A percentile compares a stretch with the other conserved stretches of the same genome.
Conservation (phyloP, 2,888 invertebrate genomes). For the Arctia plantaginis region DNA sequence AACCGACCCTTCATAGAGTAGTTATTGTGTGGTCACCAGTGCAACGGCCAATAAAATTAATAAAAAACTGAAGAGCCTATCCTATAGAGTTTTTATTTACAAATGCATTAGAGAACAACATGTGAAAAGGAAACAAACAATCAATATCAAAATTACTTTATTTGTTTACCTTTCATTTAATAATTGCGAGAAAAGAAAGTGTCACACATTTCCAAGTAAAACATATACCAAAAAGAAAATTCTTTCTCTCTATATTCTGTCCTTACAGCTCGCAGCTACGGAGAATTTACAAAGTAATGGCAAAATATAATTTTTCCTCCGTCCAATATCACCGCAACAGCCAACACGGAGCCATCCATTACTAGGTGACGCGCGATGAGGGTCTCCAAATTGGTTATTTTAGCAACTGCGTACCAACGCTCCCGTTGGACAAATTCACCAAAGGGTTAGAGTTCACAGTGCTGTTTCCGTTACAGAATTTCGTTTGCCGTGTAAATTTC, state of each 20-base stretch:
- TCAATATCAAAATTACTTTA: neutral
- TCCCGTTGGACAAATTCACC: slow-evolving; percentile 51
- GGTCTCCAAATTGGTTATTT: slow-evolving; percentile 70
- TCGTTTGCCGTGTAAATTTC: slow-evolving; percentile 17
- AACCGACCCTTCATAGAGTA: slow-evolving; percentile 73
- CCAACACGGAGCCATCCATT: slow-evolving; percentile 63
- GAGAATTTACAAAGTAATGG: slow-evolving; percentile 43
- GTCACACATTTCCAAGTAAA: neutral
- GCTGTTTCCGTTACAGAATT: slow-evolving; percentile 23
- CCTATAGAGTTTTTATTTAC: neutral
- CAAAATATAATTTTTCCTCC: slow-evolving; percentile 52
- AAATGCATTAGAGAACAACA: neutral
- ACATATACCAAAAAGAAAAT: slow-evolving; percentile 22
- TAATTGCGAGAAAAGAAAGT: neutral
- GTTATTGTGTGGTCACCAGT: slow-evolving; percentile 62
- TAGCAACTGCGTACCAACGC: slow-evolving; percentile 55
- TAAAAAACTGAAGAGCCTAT: slow-evolving; percentile 35
- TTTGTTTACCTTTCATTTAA: neutral
- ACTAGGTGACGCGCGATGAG: slow-evolving; percentile 68
- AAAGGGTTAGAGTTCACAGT: slow-evolving; percentile 32
- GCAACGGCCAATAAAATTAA: slow-evolving; percentile 45
- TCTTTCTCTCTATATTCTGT: slow-evolving; percentile 24
- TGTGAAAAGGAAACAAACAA: neutral
- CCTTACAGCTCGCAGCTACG: slow-evolving; percentile 31
- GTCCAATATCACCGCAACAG: slow-evolving; percentile 55